phyloP scores from a whole-genome alignment of 2,113 vertebrate genomes.

The Poecile atricapillus region DNA sequence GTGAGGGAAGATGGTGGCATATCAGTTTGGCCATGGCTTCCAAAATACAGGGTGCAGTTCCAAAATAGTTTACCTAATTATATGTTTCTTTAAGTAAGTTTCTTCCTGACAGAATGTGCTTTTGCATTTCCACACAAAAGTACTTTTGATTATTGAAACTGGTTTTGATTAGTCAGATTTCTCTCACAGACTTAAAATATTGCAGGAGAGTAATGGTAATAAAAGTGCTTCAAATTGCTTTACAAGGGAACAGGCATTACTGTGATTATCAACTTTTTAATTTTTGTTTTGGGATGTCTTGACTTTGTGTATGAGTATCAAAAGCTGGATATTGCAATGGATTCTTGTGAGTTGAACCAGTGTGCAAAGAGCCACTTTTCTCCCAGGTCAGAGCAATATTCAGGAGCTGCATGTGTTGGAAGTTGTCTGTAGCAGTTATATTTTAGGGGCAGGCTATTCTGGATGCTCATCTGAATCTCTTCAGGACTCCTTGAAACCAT shows the following conservation, averaged over 20 bases:
- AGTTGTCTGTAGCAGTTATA: fast-evolving
- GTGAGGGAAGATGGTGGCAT: not conserved
- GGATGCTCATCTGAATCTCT: fast-evolving
- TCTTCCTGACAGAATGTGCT: not conserved
- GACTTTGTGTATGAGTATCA: not conserved
- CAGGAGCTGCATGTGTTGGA: not conserved
- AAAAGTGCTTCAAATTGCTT: not conserved
- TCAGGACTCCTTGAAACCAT: not conserved
- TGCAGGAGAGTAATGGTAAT: not conserved
- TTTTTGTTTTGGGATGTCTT: not conserved
- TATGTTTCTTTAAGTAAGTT: not conserved
- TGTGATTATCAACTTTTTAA: not conserved
- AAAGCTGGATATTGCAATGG: not conserved
- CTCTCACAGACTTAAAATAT: not conserved
- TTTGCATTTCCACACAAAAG: not conserved
- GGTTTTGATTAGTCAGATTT: not conserved
- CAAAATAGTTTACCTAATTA: not conserved
- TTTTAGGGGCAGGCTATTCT: not conserved
- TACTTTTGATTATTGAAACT: not conserved
- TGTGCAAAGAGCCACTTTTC: not conserved
- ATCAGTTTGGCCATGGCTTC: not conserved
- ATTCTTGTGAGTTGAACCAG: not conserved
- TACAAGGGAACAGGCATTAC: not conserved
- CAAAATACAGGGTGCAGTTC: not conserved
- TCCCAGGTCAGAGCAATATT: not conserved